Evolutionary conservation across 2,888 invertebrate genomes (phyloP), one percentile per base, ranked within the genome.

Genomic region (Synergus laeviventris): DNA sequence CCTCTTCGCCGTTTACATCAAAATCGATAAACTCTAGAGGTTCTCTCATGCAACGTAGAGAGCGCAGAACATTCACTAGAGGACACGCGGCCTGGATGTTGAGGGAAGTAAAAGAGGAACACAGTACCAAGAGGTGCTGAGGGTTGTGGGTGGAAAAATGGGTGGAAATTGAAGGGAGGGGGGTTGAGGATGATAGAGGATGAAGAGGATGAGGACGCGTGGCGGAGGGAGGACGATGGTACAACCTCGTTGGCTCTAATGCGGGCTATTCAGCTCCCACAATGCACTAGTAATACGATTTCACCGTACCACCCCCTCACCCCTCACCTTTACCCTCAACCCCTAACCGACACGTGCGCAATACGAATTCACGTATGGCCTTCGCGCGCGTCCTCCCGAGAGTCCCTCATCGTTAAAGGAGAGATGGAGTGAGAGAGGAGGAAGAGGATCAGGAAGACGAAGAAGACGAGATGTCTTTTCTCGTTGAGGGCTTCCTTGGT

Each of bases 251-350:
- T 87, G 86, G 83, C 85, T 88, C 89, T 90, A 89, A 90, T 89
- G 88, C 89, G 83, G 85, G 85, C 89, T 89, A 90, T 90, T 89
- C 89, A 90, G 86, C 85, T 86, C 78, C 88, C 86, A 89, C 90
- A 90, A 90, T 90, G 89, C 87, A 87, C 88, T 87, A 86, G 89
- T 89, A 90, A 90, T 89, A 89, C 89, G 88, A 90, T 90, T 90
- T 89, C 84, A 82, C 82, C 86, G 84, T 86, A 81, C 79, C 83
- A 83, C 73, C 83, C 82, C 76, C 80, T 75, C 82, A 81, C 79
- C 79, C 81, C 81, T 31, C 5, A 4, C 81, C 73, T 81, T 61
- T 61, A 31, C 61, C 70, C n/a, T 18, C 36, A 31, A 49, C 31
- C 45, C 31, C 11, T 5, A 73, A 78, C 75, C 39, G 39, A 74